These are phyloP conservation scores for Drepana falcataria DNA, from an alignment of 2,888 invertebrate genomes.

Conservation along the genomic window DNA sequence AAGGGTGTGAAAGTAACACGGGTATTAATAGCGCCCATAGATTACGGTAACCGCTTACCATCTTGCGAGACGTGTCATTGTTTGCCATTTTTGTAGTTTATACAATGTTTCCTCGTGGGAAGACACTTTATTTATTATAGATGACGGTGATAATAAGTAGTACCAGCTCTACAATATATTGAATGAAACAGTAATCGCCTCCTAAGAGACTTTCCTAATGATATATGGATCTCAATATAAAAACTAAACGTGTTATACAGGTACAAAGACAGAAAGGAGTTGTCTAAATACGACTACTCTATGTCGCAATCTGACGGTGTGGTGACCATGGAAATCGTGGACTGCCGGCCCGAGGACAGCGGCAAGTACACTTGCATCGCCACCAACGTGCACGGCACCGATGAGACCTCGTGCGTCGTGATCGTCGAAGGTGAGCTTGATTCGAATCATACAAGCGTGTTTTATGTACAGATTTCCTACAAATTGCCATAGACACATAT, in stretches of 20 bases:
- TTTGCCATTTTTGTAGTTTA: too few species aligned
- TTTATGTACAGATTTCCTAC: not conserved
- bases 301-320: slow-evolving; percentile 97
- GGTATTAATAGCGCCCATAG: too few species aligned
- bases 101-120: too few species aligned
- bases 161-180: too few species aligned
- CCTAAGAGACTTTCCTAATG: not conserved
- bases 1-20: too few species aligned
- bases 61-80: too few species aligned
- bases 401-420: slow-evolving; percentile 96
- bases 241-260: slow-evolving; percentile 26
- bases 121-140: too few species aligned
- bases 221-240: not conserved
- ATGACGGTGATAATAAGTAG: too few species aligned
- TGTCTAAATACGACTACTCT: slow-evolving; percentile 93
- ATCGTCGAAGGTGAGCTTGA: slow-evolving; percentile 91
- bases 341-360: slow-evolving; percentile 95
- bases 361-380: slow-evolving; percentile 98
- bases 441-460: not conserved
- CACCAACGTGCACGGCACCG: slow-evolving; percentile 94
- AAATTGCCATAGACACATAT: too few species aligned
- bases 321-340: slow-evolving; percentile 96
- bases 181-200: too few species aligned
- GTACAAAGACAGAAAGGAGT: slow-evolving; percentile 93
- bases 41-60: too few species aligned